Base-by-base conservation (phyloP, 2,888 invertebrate genomes). In the Lycia hirtaria region DNA sequence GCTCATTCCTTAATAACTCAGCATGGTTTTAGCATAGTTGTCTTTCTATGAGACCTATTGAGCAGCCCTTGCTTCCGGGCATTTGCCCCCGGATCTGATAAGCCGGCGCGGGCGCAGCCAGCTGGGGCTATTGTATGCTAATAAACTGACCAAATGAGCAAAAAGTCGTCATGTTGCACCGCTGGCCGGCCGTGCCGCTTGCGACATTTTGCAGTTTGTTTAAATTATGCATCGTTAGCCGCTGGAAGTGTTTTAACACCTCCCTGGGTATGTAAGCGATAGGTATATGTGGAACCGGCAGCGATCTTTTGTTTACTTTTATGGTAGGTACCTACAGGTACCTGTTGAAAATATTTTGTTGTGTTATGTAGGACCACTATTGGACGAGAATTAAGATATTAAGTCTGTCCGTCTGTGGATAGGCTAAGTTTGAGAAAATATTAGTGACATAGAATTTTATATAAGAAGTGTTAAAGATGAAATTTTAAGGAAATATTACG, bases 41-140 rank as follows among this genome's bases (percentile, higher is more conserved):
- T n/a, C n/a, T n/a, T n/a, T 1, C 7, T 15, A 33, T 1, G 2
- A 9, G 4, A 10, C 5, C 35, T 19, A 2, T 1, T n/a, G 37
- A 37, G 5, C 37, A 26, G 26, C 15, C n/a, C 14, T 35, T 22
- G 45, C 19, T 47, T 47, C 45, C 48, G 49, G 32, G 19, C 38
- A 7, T 10, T 17, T 17, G 17, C 37, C 22, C 22, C 38, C 7
- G 24, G 28, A 53, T 26, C 56, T 14, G 53, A 53, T 53, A 52
- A 37, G n/a, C 9, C 6, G 37, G 38, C 38, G 38, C 44, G 51
- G 58, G 55, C 61, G 40, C 40, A 56, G 52, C 64, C 76, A 76
- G 76, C 82, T 79, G 81, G 72, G 65, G 50, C 57, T 73, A 84
- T 84, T 83, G 84, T 84, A 80, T 84, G 83, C 68, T 81, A 84